Conservation (phyloP, 2,888 invertebrate species). For the Harpalus rubripes region DNA sequence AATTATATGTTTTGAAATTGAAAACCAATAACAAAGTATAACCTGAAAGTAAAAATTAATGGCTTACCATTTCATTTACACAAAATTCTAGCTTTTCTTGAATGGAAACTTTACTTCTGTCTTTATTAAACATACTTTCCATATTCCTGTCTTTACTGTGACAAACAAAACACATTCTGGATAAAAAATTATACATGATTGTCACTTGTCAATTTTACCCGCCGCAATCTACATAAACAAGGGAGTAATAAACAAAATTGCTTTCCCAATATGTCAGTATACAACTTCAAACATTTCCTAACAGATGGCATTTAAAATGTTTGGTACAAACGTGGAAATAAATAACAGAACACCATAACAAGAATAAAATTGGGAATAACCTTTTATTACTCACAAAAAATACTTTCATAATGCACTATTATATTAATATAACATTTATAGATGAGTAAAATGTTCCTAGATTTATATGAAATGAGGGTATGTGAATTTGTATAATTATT, state of each 20-base stretch:
- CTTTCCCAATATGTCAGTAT: slow-evolving; percentile 46
- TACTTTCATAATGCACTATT: background rate
- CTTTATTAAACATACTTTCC: slow-evolving; percentile 49
- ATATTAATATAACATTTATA: slow-evolving; percentile 1
- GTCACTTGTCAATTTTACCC: slow-evolving; percentile 51
- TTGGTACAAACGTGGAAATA: background rate
- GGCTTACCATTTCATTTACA: slow-evolving; percentile 39
- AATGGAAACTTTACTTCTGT: slow-evolving; percentile 50
- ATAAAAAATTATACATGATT: slow-evolving; percentile 50
- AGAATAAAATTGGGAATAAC: background rate
- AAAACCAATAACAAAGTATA: slow-evolving; percentile 31
- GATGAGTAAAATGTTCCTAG: background rate
- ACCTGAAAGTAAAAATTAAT: slow-evolving; percentile 30
- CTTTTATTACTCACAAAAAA: slow-evolving; percentile 1
- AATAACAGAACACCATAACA: background rate
- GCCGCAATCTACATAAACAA: slow-evolving; percentile 50
- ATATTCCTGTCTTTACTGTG: slow-evolving; percentile 42
- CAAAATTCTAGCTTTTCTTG: slow-evolving; percentile 45
- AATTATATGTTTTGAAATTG: slow-evolving; percentile 10
- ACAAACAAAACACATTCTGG: slow-evolving; percentile 48
- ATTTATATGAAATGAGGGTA: background rate
- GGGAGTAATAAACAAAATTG: slow-evolving; percentile 49
- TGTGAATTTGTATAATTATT: background rate
- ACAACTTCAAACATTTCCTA: background rate
- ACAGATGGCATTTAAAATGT: slow-evolving; percentile 3